Evolutionary conservation across 2,113 vertebrate genomes (phyloP).

Genomic region (Menidia beryllina): DNA sequence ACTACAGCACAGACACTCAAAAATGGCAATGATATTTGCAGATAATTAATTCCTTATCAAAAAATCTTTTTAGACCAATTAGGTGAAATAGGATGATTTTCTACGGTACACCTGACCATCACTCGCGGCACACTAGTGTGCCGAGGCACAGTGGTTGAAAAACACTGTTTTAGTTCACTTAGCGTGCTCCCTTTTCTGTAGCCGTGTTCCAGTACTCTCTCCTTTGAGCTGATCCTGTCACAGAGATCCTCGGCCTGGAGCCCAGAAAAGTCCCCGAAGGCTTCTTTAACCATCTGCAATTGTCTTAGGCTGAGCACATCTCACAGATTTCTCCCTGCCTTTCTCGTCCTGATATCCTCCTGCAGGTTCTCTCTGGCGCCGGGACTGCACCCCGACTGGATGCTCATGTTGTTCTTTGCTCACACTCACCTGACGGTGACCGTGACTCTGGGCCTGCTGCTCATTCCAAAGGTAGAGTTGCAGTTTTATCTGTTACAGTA

Average conservation of each 20-base stretch:
- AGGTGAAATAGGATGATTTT: no score
- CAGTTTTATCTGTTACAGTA: not conserved
- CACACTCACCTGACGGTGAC: constrained; percentile 98
- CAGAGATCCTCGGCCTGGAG: not conserved
- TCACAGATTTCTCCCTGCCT: not conserved
- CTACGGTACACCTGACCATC: no score
- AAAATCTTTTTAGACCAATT: no score
- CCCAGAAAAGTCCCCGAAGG: constrained; percentile 9
- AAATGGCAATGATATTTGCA: no score
- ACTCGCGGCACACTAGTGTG: no score
- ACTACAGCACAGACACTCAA: no score
- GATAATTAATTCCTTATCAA: no score
- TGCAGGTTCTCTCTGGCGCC: constrained; percentile 92
- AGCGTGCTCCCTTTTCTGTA: no score
- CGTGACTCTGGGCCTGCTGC: constrained; percentile 91
- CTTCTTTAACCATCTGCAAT: not conserved
- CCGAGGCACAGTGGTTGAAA: no score
- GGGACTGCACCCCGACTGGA: constrained; percentile 96
- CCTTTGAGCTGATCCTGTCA: no score
- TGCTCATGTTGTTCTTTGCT: constrained; percentile 95
- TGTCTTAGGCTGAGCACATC: not conserved
- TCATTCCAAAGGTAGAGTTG: constrained; percentile 92
- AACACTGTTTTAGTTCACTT: no score
- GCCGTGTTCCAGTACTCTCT: no score
- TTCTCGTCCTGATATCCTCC: not conserved